phyloP scores from a whole-genome alignment of 2,113 vertebrate genomes.

The Zosterops pallidus region DNA sequence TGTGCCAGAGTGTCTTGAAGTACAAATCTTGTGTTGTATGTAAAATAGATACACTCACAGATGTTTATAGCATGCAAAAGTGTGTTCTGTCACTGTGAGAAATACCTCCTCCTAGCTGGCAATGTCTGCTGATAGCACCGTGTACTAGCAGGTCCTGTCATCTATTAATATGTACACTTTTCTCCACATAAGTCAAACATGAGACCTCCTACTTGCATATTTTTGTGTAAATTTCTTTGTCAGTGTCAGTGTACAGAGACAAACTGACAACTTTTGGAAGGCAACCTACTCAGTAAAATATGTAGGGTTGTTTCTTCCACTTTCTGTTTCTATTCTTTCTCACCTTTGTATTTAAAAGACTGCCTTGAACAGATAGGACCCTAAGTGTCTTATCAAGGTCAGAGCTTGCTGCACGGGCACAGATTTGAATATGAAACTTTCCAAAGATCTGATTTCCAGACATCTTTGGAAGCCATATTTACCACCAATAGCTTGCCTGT shows the following conservation, averaged over 20 bases:
- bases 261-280: neutral
- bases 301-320: neutral
- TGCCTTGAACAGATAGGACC: constrained; percentile 30
- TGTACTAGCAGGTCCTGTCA: neutral
- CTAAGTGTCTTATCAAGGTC: constrained; percentile 46
- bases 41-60: neutral
- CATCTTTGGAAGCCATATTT: neutral
- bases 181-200: neutral
- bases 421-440: neutral
- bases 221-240: neutral
- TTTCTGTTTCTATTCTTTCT: constrained; percentile 60
- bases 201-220: neutral
- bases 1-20: too few relatives aligned
- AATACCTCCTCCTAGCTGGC: neutral
- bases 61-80: neutral
- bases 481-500: neutral
- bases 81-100: neutral
- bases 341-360: constrained; percentile 43
- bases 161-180: neutral
- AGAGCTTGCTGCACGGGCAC: neutral
- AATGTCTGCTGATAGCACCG: neutral
- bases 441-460: neutral
- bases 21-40: neutral
- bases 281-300: neutral
- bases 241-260: neutral